Conservation (phyloP, 2,888 invertebrate species). For the Acanthopleura granulata region DNA sequence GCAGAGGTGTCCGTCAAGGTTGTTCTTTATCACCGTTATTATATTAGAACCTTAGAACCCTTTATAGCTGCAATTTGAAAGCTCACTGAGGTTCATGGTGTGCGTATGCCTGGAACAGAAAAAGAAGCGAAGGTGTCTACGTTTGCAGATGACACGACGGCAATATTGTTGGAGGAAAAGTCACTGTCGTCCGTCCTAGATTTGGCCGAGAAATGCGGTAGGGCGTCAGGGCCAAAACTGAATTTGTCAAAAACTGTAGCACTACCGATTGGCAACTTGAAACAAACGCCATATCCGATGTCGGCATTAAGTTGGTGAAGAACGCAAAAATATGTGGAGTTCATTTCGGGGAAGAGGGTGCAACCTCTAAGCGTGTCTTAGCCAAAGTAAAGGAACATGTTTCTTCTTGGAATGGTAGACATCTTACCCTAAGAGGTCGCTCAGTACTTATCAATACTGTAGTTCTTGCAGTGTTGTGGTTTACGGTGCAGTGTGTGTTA, state of each 20-base stretch:
- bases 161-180: neutral
- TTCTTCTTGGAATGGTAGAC: conserved; percentile 6
- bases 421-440: conserved; percentile 3
- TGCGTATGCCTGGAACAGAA: conserved; percentile 24
- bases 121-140: conserved; percentile 20
- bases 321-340: neutral
- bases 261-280: conserved; percentile 31
- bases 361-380: neutral
- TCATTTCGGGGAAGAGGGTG: conserved; percentile 5
- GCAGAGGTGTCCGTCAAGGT: conserved; percentile 6
- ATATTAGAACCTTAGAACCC: conserved; percentile 1
- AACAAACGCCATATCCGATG: conserved; percentile 33
- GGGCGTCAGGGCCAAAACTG: conserved; percentile 30
- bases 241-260: conserved; percentile 33
- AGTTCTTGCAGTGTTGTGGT: conserved; percentile 6
- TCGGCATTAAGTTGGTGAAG: conserved; percentile 24
- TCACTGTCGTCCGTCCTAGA: neutral
- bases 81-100: conserved; percentile 21
- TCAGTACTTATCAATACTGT: conserved; percentile 1
- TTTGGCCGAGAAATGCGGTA: neutral
- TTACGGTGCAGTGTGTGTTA: neutral
- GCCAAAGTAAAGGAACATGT: conserved; percentile 1
- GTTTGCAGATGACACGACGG: conserved; percentile 26
- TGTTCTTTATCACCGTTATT: conserved; percentile 13
- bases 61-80: conserved; percentile 3